Evolutionary conservation across 2,888 invertebrate genomes (phyloP).

Genomic region (Meiosimyza decipiens): DNA sequence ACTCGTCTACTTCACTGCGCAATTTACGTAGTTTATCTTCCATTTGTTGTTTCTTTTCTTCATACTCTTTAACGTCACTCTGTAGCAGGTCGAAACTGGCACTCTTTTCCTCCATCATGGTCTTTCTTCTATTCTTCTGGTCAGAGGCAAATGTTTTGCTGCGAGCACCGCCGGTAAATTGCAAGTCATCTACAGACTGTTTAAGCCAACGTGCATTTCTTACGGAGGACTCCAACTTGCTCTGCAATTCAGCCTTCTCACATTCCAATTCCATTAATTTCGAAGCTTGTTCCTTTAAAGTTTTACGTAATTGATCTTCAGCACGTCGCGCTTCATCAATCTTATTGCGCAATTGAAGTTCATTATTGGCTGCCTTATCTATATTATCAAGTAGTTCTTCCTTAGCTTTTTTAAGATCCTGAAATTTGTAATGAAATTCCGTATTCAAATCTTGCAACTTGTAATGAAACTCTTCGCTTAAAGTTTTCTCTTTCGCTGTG

Average conservation of each 20-base stretch:
- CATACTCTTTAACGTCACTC: conserved; percentile 5
- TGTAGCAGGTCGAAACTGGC: not conserved
- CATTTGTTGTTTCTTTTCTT: conserved; percentile 11
- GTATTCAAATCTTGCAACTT: conserved; percentile 25
- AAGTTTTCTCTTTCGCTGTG: conserved; percentile 23
- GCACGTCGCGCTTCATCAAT: conserved; percentile 15
- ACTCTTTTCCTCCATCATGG: not conserved
- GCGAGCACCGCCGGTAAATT: not conserved
- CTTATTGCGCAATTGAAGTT: conserved; percentile 16
- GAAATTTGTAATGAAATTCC: conserved; percentile 29
- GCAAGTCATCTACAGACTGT: conserved; percentile 12
- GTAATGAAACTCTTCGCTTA: conserved; percentile 25
- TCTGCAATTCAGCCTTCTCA: conserved; percentile 24
- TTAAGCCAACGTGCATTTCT: conserved; percentile 19
- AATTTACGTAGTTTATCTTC: conserved; percentile 18
- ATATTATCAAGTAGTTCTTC: conserved; percentile 21
- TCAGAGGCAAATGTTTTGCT: not conserved
- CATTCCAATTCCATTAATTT: conserved; percentile 13
- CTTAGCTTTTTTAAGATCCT: conserved; percentile 21
- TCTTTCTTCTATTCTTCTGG: not conserved
- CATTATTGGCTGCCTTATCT: not conserved
- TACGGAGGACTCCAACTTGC: conserved; percentile 17
- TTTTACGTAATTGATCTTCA: conserved; percentile 13
- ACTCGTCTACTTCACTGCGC: not conserved
- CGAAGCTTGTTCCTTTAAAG: conserved; percentile 1